These are phyloP conservation scores for Ruditapes philippinarum DNA, from an alignment of 1,140 invertebrate species.

Conservation along the genomic window DNA sequence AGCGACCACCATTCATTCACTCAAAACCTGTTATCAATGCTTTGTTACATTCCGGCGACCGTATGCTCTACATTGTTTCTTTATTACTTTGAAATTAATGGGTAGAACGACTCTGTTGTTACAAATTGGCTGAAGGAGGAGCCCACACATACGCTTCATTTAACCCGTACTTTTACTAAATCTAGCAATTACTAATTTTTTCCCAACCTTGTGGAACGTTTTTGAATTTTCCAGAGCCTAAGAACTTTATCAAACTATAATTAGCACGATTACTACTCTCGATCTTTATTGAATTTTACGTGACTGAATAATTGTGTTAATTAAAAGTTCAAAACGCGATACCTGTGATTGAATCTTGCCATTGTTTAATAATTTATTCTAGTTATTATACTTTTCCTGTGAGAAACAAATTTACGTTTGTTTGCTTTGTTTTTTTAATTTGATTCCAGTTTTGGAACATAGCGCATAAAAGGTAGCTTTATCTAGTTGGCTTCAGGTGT, in stretches of 20 bases:
- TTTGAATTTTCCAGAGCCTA: background rate
- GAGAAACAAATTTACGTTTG: too few relatives aligned
- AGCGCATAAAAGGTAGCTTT: too few relatives aligned
- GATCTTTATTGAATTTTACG: conserved; percentile 26
- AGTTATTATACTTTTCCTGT: too few relatives aligned
- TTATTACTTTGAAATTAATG: conserved; percentile 37
- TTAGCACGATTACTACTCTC: background rate
- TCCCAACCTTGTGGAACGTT: background rate
- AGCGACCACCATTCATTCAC: background rate
- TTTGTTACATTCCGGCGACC: background rate
- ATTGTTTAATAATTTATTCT: too few relatives aligned
- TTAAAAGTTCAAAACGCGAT: too few relatives aligned
- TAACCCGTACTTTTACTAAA: background rate
- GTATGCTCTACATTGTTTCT: background rate
- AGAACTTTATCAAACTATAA: background rate
- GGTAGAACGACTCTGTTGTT: background rate
- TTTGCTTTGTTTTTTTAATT: too few relatives aligned
- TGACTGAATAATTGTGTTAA: conserved; percentile 21
- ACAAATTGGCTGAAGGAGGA: conserved; percentile 1
- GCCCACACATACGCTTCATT: conserved; percentile 23
- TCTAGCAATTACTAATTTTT: background rate
- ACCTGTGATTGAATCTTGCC: too few relatives aligned
- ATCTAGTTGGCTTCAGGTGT: too few relatives aligned
- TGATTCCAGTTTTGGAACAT: too few relatives aligned
- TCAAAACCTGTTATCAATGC: background rate